phyloP scores from a whole-genome alignment of 2,888 invertebrate species.

The Cerceris rybyensis region DNA sequence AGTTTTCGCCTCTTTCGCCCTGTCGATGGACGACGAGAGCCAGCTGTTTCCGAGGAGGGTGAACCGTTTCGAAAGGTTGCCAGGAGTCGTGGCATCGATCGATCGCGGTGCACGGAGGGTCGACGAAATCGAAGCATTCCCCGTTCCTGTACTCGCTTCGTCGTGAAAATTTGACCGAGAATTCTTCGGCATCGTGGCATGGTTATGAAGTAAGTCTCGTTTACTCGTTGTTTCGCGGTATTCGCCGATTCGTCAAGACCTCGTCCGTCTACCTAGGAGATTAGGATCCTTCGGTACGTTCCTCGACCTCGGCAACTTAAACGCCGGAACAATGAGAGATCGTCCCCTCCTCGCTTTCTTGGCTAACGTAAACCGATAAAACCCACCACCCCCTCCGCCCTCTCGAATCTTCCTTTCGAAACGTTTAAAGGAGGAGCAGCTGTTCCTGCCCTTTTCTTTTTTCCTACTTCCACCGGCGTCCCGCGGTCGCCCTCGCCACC shows the following conservation, averaged over 20 bases:
- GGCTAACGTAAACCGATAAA: conserved; percentile 75
- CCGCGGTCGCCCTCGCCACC: conserved; percentile 9
- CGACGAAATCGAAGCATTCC: conserved; percentile 41
- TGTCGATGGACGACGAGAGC: conserved; percentile 65
- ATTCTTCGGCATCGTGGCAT: conserved; percentile 37
- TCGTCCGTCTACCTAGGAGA: too few relatives aligned
- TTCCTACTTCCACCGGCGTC: conserved; percentile 52
- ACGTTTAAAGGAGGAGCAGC: conserved; percentile 65
- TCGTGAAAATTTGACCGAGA: background rate
- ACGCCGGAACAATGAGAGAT: conserved; percentile 39
- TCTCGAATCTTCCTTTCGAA: conserved; percentile 40
- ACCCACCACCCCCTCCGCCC: conserved; percentile 56
- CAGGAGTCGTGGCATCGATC: conserved; percentile 61
- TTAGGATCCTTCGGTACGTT: conserved; percentile 14
- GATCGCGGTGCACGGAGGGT: conserved; percentile 58
- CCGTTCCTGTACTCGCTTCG: background rate
- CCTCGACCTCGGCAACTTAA: background rate
- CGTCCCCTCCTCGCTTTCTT: conserved; percentile 46
- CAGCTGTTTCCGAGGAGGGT: conserved; percentile 66
- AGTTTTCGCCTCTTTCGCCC: conserved; percentile 58
- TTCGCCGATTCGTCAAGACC: too few relatives aligned
- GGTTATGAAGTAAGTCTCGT: conserved; percentile 53
- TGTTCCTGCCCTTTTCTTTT: conserved; percentile 53
- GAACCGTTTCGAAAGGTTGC: conserved; percentile 65
- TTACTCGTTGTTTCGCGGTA: too few relatives aligned